Evolutionary conservation across 2,888 invertebrate species (phyloP).

Genomic region (Microplitis manilae): DNA sequence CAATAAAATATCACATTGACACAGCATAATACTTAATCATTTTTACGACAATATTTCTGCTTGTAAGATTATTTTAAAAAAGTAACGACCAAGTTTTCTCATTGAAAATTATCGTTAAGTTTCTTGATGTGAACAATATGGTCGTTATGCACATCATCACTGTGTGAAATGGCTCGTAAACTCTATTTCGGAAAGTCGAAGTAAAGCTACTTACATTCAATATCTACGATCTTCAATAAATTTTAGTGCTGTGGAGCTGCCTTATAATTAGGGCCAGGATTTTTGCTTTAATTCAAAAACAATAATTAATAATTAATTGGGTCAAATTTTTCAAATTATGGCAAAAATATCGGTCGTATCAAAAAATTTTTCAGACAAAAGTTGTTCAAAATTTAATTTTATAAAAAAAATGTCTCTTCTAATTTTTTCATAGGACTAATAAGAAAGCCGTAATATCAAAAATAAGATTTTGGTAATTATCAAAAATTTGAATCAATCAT

Average conservation of each 20-base stretch:
- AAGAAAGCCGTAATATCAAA: too few relatives aligned
- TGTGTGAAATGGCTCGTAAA: constrained; percentile 38
- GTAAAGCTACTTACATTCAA: constrained; percentile 21
- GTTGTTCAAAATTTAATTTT: too few relatives aligned
- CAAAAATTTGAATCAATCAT: too few relatives aligned
- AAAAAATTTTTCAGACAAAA: too few relatives aligned
- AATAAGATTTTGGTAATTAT: too few relatives aligned
- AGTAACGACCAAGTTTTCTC: constrained; percentile 8
- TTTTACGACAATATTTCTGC: neutral
- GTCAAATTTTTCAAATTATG: too few relatives aligned
- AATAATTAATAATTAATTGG: too few relatives aligned
- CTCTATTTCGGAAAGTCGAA: constrained; percentile 22
- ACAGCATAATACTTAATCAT: neutral
- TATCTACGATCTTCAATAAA: constrained; percentile 12
- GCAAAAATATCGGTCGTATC: too few relatives aligned
- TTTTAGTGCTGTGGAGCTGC: neutral
- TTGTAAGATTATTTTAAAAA: neutral
- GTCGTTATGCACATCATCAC: constrained; percentile 35
- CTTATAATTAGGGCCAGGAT: neutral
- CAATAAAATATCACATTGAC: neutral
- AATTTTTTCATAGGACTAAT: too few relatives aligned
- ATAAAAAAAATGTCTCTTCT: too few relatives aligned
- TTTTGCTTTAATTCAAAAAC: too few relatives aligned
- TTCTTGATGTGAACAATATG: constrained; percentile 34
- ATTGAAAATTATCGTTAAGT: constrained; percentile 29